Evolutionary conservation across 1,140 invertebrate species (phyloP).

Genomic region (Aphaenogaster ashmeadi): DNA sequence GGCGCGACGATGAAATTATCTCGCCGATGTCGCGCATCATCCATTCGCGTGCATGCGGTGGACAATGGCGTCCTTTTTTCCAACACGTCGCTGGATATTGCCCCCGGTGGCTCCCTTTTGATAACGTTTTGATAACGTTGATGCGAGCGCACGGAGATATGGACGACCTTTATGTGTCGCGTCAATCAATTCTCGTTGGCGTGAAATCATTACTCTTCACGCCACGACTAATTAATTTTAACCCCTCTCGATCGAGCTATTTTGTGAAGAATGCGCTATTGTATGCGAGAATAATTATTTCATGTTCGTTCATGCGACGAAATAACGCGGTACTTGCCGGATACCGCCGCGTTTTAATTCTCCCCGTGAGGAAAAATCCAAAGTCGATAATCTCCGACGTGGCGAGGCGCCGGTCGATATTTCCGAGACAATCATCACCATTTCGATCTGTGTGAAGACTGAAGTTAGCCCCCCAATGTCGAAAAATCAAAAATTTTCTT

Average conservation of each 20-base stretch:
- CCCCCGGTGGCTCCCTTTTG: neutral
- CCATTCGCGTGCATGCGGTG: neutral
- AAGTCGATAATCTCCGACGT: neutral
- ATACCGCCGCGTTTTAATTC: slow-evolving; percentile 3
- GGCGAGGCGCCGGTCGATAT: slow-evolving; percentile 9
- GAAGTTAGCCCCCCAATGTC: no score
- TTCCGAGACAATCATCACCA: slow-evolving; percentile 30
- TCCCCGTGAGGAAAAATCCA: neutral
- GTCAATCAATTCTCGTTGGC: slow-evolving; percentile 32
- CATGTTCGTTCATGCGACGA: neutral
- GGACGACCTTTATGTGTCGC: neutral
- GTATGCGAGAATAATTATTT: neutral
- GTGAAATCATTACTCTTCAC: slow-evolving; percentile 34
- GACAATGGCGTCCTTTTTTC: slow-evolving; percentile 13
- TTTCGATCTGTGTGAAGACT: neutral
- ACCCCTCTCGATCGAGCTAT: neutral
- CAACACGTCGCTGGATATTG: neutral
- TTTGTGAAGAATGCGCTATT: neutral
- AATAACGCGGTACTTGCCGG: neutral
- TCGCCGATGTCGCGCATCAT: slow-evolving; percentile 32
- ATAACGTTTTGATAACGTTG: slow-evolving; percentile 25
- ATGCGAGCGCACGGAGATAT: neutral
- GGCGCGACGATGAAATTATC: slow-evolving; percentile 39
- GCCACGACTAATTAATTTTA: slow-evolving; percentile 25
- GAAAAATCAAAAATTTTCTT: no score